Conservation (phyloP, 2,888 invertebrate species). For the Campoletis raptor region DNA sequence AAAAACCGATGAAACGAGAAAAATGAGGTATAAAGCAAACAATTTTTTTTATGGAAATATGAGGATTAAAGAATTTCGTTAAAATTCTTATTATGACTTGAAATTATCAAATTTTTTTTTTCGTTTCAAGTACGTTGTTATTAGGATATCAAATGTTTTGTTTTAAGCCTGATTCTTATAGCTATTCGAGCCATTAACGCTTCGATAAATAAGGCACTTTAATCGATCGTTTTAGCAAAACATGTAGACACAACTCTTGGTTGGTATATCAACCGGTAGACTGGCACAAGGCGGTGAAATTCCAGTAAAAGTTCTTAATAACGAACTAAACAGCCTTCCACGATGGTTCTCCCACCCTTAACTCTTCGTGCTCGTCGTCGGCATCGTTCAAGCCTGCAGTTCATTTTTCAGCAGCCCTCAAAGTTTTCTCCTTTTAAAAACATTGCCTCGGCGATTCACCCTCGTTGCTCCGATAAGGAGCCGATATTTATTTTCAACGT, state of each 20-base stretch:
- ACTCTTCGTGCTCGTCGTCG: conserved; percentile 61
- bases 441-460: conserved; percentile 59
- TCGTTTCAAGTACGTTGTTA: not conserved
- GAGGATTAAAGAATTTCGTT: conserved; percentile 1
- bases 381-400: conserved; percentile 26
- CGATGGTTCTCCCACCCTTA: conserved; percentile 39
- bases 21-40: not conserved
- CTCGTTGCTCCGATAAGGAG: conserved; percentile 66
- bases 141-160: not conserved
- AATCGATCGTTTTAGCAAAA: conserved; percentile 32
- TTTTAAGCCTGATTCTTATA: not conserved
- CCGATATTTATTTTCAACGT: conserved; percentile 65
- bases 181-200: conserved; percentile 31
- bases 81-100: not conserved
- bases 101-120: not conserved
- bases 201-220: conserved; percentile 36
- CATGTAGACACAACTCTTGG: not conserved
- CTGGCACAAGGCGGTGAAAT: conserved; percentile 39
- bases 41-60: not conserved
- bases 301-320: conserved; percentile 57
- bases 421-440: conserved; percentile 55
- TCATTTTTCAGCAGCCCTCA: conserved; percentile 40
- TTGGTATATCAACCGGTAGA: conserved; percentile 17
- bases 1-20: not conserved
- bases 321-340: conserved; percentile 57